Base-by-base conservation (phyloP, 2,113 vertebrate genomes). In the Triplophysa siluroides region DNA sequence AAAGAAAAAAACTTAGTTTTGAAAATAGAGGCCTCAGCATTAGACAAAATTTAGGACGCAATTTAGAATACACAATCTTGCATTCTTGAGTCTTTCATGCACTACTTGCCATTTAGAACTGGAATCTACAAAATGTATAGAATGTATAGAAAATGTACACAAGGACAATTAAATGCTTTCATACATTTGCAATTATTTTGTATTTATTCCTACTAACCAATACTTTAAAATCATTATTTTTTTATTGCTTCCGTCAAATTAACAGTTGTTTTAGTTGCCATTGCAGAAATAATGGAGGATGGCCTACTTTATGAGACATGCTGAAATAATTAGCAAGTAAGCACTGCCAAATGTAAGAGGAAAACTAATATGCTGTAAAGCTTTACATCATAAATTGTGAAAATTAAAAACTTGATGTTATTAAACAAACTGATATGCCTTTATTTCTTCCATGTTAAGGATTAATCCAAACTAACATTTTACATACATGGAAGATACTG, bases 231-330 rank as follows among this genome's bases (percentile, higher is more conserved):
- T 29, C 26, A 29, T 29, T 29, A 2, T 0, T 29, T 29, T n/a
- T 2, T 29, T 2, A 3, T 29, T 2, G 26, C 26, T 29, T 29
- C 26, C 26, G 2, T 29, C 26, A 29, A 29, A 60, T 73, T 60
- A 8, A 60, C 29, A 73, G 19, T 8, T 10, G 16, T 71, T 56
- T 71, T 16, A n/a, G 18, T 70, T 70, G 14, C 47, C 47, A 54
- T 29, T 70, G 29, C 0, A 50, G 47, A 52, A 52, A 26, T 13
- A 33, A 69, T 69, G 16, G 24, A 52, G 47, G 50, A 71, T 56
- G 69, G 69, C 45, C 26, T 56, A 23, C 26, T 72, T 73, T 73
- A 73, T 60, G 54, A 18, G 33, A 73, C 54, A 61, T 43, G 33
- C 13, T 43, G 54, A 41, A 58, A 21, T 73, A 73, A 58, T 73